Conservation (phyloP, 2,113 vertebrate species). For the Pteropus alecto region DNA sequence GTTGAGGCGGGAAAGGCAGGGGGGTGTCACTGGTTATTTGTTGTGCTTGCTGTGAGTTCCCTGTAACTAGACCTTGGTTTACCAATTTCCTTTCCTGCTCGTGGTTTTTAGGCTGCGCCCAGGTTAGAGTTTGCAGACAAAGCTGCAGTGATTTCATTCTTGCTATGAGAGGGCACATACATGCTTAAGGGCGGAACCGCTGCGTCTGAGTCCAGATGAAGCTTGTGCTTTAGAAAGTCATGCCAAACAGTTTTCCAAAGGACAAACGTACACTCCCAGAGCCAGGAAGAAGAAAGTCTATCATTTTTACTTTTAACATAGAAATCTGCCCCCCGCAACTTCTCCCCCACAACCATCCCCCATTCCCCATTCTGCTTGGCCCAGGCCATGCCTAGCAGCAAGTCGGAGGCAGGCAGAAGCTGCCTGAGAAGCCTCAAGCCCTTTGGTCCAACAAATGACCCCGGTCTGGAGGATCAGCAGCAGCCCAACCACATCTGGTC, state of each 20-base stretch:
- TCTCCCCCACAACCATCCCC: background rate
- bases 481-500: background rate
- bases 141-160: background rate
- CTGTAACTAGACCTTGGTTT: background rate
- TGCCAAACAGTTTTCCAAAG: background rate
- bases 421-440: background rate
- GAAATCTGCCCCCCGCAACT: background rate
- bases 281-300: slow-evolving; percentile 5
- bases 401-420: background rate
- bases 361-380: background rate
- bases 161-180: background rate
- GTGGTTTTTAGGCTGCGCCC: background rate
- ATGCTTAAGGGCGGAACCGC: background rate
- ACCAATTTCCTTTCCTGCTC: background rate
- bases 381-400: background rate
- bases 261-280: slow-evolving; percentile 24
- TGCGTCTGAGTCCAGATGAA: background rate
- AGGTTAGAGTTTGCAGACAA: background rate
- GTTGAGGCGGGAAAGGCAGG: background rate
- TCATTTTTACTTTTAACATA: slow-evolving; percentile 53
- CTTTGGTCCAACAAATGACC: background rate
- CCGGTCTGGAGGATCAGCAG: background rate
- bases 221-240: slow-evolving; percentile 21
- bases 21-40: background rate
- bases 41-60: background rate